These are phyloP conservation scores for Euwallacea fornicatus DNA, from an alignment of 1,140 invertebrate genomes.

Conservation along the genomic window DNA sequence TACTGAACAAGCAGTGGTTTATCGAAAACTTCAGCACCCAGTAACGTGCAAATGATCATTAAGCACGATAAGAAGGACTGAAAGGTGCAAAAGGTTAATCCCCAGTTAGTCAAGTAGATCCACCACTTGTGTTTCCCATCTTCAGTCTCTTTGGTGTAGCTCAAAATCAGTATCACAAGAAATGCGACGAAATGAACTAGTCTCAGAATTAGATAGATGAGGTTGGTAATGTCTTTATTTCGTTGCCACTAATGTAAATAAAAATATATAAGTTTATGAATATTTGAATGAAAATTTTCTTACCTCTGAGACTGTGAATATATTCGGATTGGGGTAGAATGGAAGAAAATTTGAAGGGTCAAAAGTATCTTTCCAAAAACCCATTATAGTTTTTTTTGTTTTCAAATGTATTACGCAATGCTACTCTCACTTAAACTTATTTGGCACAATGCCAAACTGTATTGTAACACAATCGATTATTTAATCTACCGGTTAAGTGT, in stretches of 20 bases:
- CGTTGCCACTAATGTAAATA: slow-evolving; percentile 54
- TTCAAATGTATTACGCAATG: no score
- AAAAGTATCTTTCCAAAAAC: slow-evolving; percentile 16
- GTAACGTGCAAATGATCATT: slow-evolving; percentile 50
- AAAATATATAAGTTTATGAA: slow-evolving; percentile 39
- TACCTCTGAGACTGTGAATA: slow-evolving; percentile 15
- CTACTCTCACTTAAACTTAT: no score
- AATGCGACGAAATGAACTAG: slow-evolving; percentile 58
- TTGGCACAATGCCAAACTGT: no score
- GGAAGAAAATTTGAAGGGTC: slow-evolving; percentile 7
- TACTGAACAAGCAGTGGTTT: slow-evolving; percentile 20
- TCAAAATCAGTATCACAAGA: slow-evolving; percentile 50
- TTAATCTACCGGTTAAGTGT: not conserved
- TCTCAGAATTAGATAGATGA: slow-evolving; percentile 60
- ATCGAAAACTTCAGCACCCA: slow-evolving; percentile 51
- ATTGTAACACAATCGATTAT: no score
- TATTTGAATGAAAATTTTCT: not conserved
- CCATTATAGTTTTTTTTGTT: not conserved
- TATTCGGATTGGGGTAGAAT: not conserved
- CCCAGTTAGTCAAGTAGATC: slow-evolving; percentile 79
- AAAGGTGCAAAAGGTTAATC: slow-evolving; percentile 59
- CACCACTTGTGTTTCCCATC: slow-evolving; percentile 58
- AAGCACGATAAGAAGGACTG: slow-evolving; percentile 56
- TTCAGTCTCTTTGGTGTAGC: slow-evolving; percentile 42
- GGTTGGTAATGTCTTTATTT: slow-evolving; percentile 51